Evolutionary conservation across 1,140 invertebrate genomes (phyloP).

Genomic region (Diplogasteroides magnus): DNA sequence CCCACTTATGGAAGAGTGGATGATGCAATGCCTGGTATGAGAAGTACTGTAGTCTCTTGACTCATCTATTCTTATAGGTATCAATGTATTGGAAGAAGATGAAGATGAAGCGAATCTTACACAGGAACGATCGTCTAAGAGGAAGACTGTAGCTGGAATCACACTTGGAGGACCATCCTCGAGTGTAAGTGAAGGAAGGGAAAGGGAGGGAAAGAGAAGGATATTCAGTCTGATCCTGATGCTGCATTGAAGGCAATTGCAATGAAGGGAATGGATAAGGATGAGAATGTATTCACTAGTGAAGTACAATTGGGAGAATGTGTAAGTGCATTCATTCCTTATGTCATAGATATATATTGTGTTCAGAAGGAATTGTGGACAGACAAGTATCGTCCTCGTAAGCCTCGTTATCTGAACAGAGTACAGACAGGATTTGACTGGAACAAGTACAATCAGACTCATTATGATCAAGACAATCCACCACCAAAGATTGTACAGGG

Average conservation of each 20-base stretch:
- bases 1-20: conserved; percentile 68
- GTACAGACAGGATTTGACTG: conserved; percentile 85
- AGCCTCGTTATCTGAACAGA: conserved; percentile 94
- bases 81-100: conserved; percentile 71
- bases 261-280: conserved; percentile 57
- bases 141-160: conserved; percentile 4
- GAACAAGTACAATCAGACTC: conserved; percentile 99
- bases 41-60: not conserved
- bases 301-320: conserved; percentile 61
- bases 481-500: conserved; percentile 99
- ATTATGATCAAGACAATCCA: conserved; percentile 95
- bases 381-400: conserved; percentile 92
- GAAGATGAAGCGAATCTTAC: conserved; percentile 69
- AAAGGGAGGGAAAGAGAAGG: conserved; percentile 8
- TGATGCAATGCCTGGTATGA: conserved; percentile 69
- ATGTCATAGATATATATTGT: conserved; percentile 61
- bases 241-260: conserved; percentile 44
- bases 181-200: conserved; percentile 11
- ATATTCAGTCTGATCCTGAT: conserved; percentile 35
- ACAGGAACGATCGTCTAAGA: conserved; percentile 16
- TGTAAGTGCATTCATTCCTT: not conserved
- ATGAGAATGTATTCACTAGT: conserved; percentile 86
- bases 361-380: conserved; percentile 85
- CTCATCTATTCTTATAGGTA: conserved; percentile 58
- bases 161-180: not conserved